A percentile compares a stretch with the other conserved stretches of the same genome.
Evolutionary conservation across 2,113 vertebrate genomes (phyloP).

Genomic region (Tachuris rubrigastra): DNA sequence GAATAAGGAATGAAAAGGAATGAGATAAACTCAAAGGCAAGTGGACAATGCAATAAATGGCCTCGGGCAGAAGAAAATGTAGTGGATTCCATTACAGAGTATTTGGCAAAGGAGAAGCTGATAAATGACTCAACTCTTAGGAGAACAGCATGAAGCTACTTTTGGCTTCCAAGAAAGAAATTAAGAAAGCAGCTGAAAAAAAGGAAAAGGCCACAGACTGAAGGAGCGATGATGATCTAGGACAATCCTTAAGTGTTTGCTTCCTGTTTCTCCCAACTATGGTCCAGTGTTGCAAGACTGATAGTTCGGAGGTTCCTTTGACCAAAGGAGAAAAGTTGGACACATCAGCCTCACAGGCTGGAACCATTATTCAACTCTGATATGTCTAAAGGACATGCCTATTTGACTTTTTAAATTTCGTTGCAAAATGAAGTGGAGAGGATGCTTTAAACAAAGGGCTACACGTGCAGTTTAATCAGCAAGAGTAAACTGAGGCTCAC

Average conservation of each 20-base stretch:
- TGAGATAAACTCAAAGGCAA: not conserved
- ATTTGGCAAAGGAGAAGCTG: slow-evolving; percentile 4
- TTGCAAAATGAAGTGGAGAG: not conserved
- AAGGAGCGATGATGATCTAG: not conserved
- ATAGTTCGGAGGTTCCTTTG: not conserved
- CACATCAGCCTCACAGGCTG: not conserved
- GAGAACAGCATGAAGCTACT: slow-evolving; percentile 4
- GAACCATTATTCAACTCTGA: not conserved
- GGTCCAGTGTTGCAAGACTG: not conserved
- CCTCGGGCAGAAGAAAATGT: not conserved
- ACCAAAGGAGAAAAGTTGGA: not conserved
- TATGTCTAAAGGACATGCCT: not conserved
- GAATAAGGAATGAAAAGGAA: not conserved
- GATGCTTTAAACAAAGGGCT: not conserved
- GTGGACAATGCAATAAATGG: not conserved
- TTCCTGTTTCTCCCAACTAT: not conserved
- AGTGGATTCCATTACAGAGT: slow-evolving; percentile 7
- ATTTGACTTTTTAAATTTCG: not conserved
- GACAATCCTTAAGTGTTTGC: not conserved
- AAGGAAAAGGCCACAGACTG: not conserved
- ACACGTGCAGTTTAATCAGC: not conserved
- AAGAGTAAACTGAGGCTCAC: not conserved
- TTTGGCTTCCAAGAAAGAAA: slow-evolving; percentile 25
- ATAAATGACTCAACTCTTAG: slow-evolving; percentile 15
- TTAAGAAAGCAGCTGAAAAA: slow-evolving; percentile 23